Percentiles rank a stretch among this genome's conserved stretches.
phyloP scores from a whole-genome alignment of 2,888 invertebrate genomes.

The Erebia palarica region DNA sequence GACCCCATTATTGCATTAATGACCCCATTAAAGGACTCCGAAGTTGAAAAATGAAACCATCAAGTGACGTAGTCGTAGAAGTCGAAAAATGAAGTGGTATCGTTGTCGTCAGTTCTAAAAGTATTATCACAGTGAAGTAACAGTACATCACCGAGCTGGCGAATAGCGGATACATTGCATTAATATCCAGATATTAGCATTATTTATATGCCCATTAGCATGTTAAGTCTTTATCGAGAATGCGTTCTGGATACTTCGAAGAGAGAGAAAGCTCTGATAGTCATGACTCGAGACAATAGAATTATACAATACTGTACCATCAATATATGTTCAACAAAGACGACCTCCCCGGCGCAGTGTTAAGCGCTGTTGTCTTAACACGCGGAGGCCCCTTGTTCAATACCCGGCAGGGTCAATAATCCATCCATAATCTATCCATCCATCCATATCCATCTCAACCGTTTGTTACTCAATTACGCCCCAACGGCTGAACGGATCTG shows the following conservation, averaged over 20 bases:
- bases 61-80: background rate
- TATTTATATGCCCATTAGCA: constrained; percentile 32
- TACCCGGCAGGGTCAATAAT: no score
- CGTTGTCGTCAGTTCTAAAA: background rate
- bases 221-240: constrained; percentile 21
- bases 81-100: no score
- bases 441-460: no score
- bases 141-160: constrained; percentile 28
- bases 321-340: background rate
- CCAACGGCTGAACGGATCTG: no score
- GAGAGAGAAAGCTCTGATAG: constrained; percentile 19
- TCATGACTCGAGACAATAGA: background rate
- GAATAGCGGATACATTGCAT: constrained; percentile 34
- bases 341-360: no score
- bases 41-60: no score
- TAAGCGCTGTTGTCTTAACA: no score
- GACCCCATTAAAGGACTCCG: no score
- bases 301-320: background rate
- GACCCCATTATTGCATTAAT: no score
- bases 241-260: constrained; percentile 2
- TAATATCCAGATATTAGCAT: constrained; percentile 36
- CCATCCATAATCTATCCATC: no score
- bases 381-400: no score
- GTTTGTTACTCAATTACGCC: no score
- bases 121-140: constrained; percentile 23